A percentile compares a stretch with the other conserved stretches of the same genome.
phyloP scores from a whole-genome alignment of 2,888 invertebrate genomes.

The Coelopa pilipes region DNA sequence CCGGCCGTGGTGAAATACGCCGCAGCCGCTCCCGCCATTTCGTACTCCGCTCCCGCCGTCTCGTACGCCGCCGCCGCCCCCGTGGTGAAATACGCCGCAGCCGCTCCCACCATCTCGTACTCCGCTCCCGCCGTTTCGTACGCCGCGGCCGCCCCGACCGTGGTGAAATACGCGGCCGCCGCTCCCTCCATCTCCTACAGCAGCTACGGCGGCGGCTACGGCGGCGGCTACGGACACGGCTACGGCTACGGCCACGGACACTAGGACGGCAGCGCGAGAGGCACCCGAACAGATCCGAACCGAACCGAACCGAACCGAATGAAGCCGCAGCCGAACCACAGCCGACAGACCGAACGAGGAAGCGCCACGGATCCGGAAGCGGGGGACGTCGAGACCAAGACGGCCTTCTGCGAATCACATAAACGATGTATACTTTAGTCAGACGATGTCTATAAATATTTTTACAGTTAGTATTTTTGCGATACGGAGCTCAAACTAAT shows the following conservation, averaged over 20 bases:
- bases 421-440: conserved; percentile 17
- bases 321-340: background rate
- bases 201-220: conserved; percentile 43
- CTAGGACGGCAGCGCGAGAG: conserved; percentile 42
- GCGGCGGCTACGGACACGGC: conserved; percentile 44
- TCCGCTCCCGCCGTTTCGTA: conserved; percentile 55
- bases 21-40: conserved; percentile 47
- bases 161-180: conserved; percentile 46
- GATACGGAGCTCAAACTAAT: conserved; percentile 22
- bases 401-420: too few relatives aligned
- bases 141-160: conserved; percentile 49
- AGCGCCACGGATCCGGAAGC: conserved; percentile 44
- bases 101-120: conserved; percentile 46
- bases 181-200: conserved; percentile 47
- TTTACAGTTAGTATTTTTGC: conserved; percentile 2
- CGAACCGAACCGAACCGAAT: background rate
- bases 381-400: background rate
- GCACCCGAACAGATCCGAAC: background rate
- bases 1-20: conserved; percentile 45
- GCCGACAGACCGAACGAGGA: background rate
- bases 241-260: conserved; percentile 46
- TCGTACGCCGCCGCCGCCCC: conserved; percentile 49
- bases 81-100: conserved; percentile 42
- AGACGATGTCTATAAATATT: conserved; percentile 4
- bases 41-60: conserved; percentile 41